phyloP scores from a whole-genome alignment of 2,888 invertebrate genomes.

The Cephus pygmeus region DNA sequence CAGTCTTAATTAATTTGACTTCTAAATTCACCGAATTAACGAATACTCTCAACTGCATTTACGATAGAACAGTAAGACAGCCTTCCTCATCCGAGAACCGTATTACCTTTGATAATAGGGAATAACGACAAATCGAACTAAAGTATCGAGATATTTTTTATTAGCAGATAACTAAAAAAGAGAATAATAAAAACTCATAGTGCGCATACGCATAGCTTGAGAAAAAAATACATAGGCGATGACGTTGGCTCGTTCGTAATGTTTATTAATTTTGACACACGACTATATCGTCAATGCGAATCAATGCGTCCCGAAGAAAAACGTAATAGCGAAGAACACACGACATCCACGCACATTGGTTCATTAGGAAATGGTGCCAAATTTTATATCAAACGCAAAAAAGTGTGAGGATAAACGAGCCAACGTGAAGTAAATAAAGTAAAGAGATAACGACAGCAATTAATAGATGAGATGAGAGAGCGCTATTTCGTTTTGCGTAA shows the following conservation, averaged over 20 bases:
- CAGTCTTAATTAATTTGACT: not conserved
- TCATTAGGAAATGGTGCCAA: conserved; percentile 39
- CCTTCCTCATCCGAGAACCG: not conserved
- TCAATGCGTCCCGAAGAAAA: not conserved
- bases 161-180: not conserved
- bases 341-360: conserved; percentile 30
- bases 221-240: not conserved
- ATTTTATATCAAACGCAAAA: conserved; percentile 32
- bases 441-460: not conserved
- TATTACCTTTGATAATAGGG: not conserved
- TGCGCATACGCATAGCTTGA: not conserved
- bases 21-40: not conserved
- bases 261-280: not conserved
- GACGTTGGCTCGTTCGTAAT: not conserved
- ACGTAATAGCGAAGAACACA: conserved; percentile 13
- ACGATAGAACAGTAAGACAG: not conserved
- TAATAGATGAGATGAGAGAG: not conserved
- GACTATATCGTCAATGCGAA: not conserved
- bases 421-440: not conserved
- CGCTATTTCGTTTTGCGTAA: not conserved
- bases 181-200: not conserved
- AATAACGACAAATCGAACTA: not conserved
- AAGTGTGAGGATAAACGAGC: not conserved
- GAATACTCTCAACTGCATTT: not conserved
- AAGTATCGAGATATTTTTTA: not conserved